phyloP scores from a whole-genome alignment of 2,797 vertebrate species.

The Bradypodion pumilum region DNA sequence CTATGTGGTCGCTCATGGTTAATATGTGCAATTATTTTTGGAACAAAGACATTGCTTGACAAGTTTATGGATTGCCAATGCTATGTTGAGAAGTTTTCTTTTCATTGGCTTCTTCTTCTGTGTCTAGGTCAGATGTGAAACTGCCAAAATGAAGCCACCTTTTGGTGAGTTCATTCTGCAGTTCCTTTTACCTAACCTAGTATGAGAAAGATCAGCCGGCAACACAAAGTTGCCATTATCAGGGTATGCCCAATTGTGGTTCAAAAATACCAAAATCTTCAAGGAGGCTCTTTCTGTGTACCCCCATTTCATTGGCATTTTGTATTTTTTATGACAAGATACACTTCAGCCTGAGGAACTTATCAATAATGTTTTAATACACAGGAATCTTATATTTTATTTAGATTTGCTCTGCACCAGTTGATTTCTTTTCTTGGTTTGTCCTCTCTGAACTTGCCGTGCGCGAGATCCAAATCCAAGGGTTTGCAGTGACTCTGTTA shows the following conservation, averaged over 20 bases:
- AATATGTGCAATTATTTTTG: slow-evolving; percentile 28
- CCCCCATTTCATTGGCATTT: no score
- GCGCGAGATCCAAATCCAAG: slow-evolving; percentile 81
- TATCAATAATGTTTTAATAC: slow-evolving; percentile 56
- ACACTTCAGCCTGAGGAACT: slow-evolving; percentile 40
- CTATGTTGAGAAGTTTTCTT: slow-evolving; percentile 37
- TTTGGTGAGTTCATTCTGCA: no score
- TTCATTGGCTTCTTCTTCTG: no score
- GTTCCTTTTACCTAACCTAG: no score
- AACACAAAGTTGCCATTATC: no score
- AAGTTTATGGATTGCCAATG: slow-evolving; percentile 35
- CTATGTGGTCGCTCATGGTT: slow-evolving; percentile 28
- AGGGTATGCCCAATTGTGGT: no score
- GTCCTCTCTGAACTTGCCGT: slow-evolving; percentile 79
- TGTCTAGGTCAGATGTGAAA: no score
- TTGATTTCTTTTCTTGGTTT: slow-evolving; percentile 65
- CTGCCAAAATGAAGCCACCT: no score
- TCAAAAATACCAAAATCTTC: no score
- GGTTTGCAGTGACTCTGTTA: slow-evolving; percentile 83
- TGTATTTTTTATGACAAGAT: slow-evolving; percentile 39
- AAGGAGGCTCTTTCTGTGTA: no score
- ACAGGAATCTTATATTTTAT: slow-evolving; percentile 51
- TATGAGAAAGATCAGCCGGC: no score
- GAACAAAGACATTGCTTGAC: slow-evolving; percentile 39
- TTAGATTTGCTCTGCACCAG: slow-evolving; percentile 39